Base-by-base conservation (phyloP, 2,797 vertebrate species). In the Sphenodon punctatus region DNA sequence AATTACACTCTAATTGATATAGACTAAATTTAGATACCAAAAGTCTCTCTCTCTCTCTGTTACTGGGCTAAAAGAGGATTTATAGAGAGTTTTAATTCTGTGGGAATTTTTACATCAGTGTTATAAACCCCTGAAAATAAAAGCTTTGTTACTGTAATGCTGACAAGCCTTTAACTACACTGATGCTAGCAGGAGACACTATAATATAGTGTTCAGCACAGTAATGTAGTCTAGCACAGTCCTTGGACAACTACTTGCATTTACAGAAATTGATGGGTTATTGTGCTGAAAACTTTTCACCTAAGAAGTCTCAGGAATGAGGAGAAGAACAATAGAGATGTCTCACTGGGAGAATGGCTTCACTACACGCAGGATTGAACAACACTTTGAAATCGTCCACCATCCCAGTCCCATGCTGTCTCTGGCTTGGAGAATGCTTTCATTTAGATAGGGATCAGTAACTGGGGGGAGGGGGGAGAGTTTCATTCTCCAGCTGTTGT, bases 401-500 rank as follows among this genome's bases (percentile, higher is more conserved):
- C 61, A 59, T 82, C 58, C 87, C 69, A 82, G 71, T 65, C 88
- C 87, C 93, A 90, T 80, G 93, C 94, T 93, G 93, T 78, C 94
- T 91, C 79, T 10, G 58, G 88, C 89, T 88, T 90, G 88, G 86
- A 65, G 70, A 87, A 86, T 1, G 17, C 89, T 91, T 95, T 95
- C 90, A 94, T 95, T 95, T 94, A 93, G 88, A 92, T 88, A 89
- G 82, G 80, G 91, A 94, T 96, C 93, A 94, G 94, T 89, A 91
- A 88, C 85, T 59, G 23, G 59, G 7, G 48, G 25, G 67, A 60
- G 10, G 5, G 1, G 12, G 79, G 23, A 1, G 27, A 86, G 90
- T 87, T 91, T 85, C 87, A 78, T 89, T 94, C 94, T 94, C 95
- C 94, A 95, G 94, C 95, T 95, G 94, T 89, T 94, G 91, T 95